Percentiles rank a stretch among this genome's conserved stretches.
Conservation (phyloP, 2,797 vertebrate species). For the Parotocinclus haroldoi region DNA sequence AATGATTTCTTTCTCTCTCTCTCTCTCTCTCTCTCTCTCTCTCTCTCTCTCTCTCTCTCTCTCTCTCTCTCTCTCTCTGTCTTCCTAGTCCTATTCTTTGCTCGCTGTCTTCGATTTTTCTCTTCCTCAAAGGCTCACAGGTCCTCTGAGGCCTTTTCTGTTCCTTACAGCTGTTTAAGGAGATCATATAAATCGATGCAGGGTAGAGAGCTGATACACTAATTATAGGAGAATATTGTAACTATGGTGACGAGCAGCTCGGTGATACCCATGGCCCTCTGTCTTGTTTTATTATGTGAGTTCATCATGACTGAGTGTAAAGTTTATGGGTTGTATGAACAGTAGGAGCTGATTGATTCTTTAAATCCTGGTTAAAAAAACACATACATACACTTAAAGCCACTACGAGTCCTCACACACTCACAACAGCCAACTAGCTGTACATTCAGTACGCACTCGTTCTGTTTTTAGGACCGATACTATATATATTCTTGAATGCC, state of each 20-base stretch:
- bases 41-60: too few relatives aligned
- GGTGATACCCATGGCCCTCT: slow-evolving; percentile 33
- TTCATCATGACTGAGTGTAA: slow-evolving; percentile 50
- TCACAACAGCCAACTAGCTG: not conserved
- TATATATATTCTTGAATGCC: slow-evolving; percentile 1
- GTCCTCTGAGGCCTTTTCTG: slow-evolving; percentile 44
- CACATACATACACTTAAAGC: not conserved
- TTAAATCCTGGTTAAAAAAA: slow-evolving; percentile 15
- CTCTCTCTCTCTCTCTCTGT: slow-evolving; percentile 21
- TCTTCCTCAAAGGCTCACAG: slow-evolving; percentile 29
- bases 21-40: too few relatives aligned
- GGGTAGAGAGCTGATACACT: slow-evolving; percentile 43
- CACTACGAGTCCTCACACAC: not conserved
- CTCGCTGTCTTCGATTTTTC: slow-evolving; percentile 30
- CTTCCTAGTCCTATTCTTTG: slow-evolving; percentile 14
- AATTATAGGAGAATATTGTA: slow-evolving; percentile 53
- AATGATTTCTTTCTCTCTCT: too few relatives aligned
- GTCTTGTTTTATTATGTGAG: slow-evolving; percentile 47
- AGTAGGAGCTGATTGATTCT: slow-evolving; percentile 27
- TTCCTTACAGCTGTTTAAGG: slow-evolving; percentile 52
- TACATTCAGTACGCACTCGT: not conserved
- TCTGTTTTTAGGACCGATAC: not conserved
- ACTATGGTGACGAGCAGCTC: slow-evolving; percentile 50
- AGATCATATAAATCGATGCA: slow-evolving; percentile 52
- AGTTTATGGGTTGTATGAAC: slow-evolving; percentile 46